Percentiles rank a stretch among this genome's conserved stretches.
These are phyloP conservation scores for Phortica variegata DNA, from an alignment of 1,140 invertebrate species.

Conservation along the genomic window DNA sequence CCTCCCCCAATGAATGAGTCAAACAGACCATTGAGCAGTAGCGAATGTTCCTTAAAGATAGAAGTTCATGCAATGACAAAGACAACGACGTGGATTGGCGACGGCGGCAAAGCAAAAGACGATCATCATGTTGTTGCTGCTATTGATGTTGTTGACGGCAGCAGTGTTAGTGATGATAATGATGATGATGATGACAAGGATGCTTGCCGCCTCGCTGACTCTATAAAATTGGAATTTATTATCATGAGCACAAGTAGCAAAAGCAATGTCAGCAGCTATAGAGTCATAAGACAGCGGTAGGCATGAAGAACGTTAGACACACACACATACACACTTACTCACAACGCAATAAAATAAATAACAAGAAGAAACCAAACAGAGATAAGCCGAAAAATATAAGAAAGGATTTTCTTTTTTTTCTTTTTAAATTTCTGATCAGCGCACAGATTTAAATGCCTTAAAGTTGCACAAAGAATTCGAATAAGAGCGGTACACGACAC, in stretches of 20 bases:
- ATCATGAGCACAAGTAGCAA: constrained; percentile 30
- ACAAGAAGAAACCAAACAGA: constrained; percentile 18
- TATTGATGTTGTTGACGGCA: too few relatives aligned
- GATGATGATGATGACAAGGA: constrained; percentile 52
- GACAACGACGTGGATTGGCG: constrained; percentile 22
- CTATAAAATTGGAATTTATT: constrained; percentile 57
- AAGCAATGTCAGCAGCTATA: constrained; percentile 7
- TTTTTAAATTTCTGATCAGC: constrained; percentile 24
- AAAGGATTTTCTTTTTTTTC: constrained; percentile 10
- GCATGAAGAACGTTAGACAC: neutral
- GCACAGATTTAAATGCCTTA: constrained; percentile 31
- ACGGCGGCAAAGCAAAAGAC: neutral
- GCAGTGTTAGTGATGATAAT: too few relatives aligned
- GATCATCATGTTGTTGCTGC: constrained; percentile 13
- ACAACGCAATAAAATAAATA: too few relatives aligned
- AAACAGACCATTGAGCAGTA: too few relatives aligned
- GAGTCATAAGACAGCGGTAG: constrained; percentile 14
- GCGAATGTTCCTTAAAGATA: too few relatives aligned
- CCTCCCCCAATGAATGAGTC: too few relatives aligned
- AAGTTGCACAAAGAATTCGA: too few relatives aligned
- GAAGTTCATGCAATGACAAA: too few relatives aligned
- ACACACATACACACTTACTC: neutral
- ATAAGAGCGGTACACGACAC: too few relatives aligned
- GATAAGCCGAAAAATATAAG: constrained; percentile 25
- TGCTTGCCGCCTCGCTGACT: constrained; percentile 56